Evolutionary conservation across 2,888 invertebrate genomes (phyloP).

Genomic region (Eilema caniola): DNA sequence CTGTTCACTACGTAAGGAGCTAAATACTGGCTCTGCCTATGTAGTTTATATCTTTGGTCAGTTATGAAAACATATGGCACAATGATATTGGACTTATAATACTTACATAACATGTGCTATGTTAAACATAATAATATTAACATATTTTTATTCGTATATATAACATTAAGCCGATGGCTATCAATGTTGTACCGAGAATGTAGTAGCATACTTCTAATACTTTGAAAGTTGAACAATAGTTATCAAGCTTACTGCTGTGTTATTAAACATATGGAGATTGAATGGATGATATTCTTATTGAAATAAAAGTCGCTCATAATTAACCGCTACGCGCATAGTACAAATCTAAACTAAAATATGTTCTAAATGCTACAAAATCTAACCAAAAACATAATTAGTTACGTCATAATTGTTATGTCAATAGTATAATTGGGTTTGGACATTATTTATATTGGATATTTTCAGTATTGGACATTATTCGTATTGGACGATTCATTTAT

Average conservation of each 20-base stretch:
- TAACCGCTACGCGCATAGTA: background rate
- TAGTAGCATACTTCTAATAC: background rate
- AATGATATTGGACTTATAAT: background rate
- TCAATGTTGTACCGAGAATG: background rate
- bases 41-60: background rate
- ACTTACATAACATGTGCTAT: slow-evolving; percentile 7
- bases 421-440: background rate
- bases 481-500: too few species aligned
- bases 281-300: too few species aligned
- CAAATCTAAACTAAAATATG: background rate
- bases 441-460: too few species aligned
- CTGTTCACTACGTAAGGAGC: background rate
- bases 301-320: too few species aligned
- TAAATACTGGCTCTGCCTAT: background rate
- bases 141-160: background rate
- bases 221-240: background rate
- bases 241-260: background rate
- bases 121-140: background rate
- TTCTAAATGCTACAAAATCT: background rate
- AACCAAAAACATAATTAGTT: background rate
- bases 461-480: too few species aligned
- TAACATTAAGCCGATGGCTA: background rate
- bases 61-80: background rate
- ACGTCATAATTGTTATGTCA: slow-evolving; percentile 1
- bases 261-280: background rate